A percentile compares a stretch with the other conserved stretches of the same genome.
Conservation (phyloP, 2,113 vertebrate genomes). For the Gobio gobio region DNA sequence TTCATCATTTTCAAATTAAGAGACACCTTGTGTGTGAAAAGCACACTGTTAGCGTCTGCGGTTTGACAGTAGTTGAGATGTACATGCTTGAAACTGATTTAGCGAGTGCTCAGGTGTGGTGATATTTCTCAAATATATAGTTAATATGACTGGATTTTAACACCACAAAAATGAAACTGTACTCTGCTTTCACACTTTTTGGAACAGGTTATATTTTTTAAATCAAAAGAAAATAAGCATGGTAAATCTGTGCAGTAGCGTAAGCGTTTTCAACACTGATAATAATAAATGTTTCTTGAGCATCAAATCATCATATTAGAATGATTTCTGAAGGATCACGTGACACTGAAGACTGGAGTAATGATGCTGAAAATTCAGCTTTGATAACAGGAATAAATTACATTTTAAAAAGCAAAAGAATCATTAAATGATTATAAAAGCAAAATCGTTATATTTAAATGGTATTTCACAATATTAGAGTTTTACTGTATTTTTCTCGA, state of each 20-base stretch:
- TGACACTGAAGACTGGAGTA: too few relatives aligned
- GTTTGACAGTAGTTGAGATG: slow-evolving; percentile 43
- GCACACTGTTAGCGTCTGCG: slow-evolving; percentile 43
- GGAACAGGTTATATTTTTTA: background rate
- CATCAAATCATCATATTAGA: background rate
- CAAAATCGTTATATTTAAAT: background rate
- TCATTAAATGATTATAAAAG: too few relatives aligned
- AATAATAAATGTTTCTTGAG: background rate
- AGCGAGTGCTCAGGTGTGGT: slow-evolving; percentile 53
- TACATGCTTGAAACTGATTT: slow-evolving; percentile 54
- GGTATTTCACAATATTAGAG: background rate
- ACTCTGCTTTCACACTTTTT: background rate
- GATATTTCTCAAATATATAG: slow-evolving; percentile 53
- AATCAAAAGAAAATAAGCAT: slow-evolving; percentile 2
- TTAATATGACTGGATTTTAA: slow-evolving; percentile 51
- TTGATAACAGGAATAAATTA: too few relatives aligned
- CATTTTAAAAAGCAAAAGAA: background rate
- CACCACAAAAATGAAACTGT: slow-evolving; percentile 9
- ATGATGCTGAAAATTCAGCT: too few relatives aligned
- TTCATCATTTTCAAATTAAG: slow-evolving; percentile 62
- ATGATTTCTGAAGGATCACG: background rate
- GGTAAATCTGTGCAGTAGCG: background rate
- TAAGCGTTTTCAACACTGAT: background rate
- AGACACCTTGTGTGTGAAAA: slow-evolving; percentile 50
- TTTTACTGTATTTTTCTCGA: background rate